Base-by-base conservation (phyloP, 2,797 vertebrate genomes). In the Galago senegalensis region DNA sequence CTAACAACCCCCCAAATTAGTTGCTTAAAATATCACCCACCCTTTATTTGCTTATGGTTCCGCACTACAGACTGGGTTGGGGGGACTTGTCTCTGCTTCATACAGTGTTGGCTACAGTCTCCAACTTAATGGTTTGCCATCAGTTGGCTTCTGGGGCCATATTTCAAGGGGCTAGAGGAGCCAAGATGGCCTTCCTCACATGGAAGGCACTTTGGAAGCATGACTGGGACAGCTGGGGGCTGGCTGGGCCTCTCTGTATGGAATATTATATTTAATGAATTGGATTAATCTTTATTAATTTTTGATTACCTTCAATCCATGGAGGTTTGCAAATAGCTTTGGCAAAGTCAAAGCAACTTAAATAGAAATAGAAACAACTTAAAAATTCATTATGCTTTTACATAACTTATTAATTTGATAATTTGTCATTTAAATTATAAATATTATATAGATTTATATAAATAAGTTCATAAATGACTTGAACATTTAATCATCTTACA, bases 331-430 rank as follows among this genome's bases (percentile, higher is more conserved):
- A 81, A 77, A 91, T 12, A 43, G 87, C 60, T 80, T 85, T 89
- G 87, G 46, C 37, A 65, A 58, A 93, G 56, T 76, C 40, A 65
- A 72, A 93, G 37, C 43, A 77, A 67, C 65, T 75, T 83, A 82
- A 90, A 81, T 72, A 81, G 65, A 67, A 88, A 70, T 70, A 72
- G 82, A 75, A 94, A 87, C 67, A 89, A 80, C 72, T 91, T 70
- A 89, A 94, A 86, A 93, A 95, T 85, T 89, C 84, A 89, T 58
- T 77, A 76, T 43, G 31, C 77, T n/a, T 90, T 43, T 34, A 76
- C 23, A 49, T 76, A 65, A 76, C 63, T 63, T 58, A 72, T 49
- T 61, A 16, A 61, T 60, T 89, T 79, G 53, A 79, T 79, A 79
- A 67, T 79, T 89, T 80, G 67, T 69, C 63, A 56, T 89, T 58